Percentiles rank a stretch among this genome's conserved stretches.
Evolutionary conservation across 2,888 invertebrate species (phyloP).

Genomic region (Ectemnius lituratus): DNA sequence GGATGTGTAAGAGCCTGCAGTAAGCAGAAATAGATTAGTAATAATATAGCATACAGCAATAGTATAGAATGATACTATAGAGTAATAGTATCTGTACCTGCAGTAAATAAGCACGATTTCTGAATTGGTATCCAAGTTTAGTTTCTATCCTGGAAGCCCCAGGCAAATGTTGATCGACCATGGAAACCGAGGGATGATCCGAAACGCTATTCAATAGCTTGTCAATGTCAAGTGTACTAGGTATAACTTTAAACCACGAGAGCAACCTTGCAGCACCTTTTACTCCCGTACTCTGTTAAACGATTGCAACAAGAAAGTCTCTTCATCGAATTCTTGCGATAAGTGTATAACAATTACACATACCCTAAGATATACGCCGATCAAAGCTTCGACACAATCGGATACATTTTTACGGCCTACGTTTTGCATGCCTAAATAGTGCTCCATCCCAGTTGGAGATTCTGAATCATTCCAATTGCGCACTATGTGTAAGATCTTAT

Average conservation of each 20-base stretch:
- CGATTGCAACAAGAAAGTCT: background rate
- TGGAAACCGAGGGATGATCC: conserved; percentile 38
- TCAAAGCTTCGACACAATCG: conserved; percentile 91
- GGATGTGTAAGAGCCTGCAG: conserved; percentile 93
- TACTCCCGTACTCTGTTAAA: conserved; percentile 79
- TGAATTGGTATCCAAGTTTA: conserved; percentile 87
- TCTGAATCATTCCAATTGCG: conserved; percentile 70
- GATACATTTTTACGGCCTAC: conserved; percentile 85
- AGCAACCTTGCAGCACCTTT: conserved; percentile 80
- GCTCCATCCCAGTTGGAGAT: conserved; percentile 77
- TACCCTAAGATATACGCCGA: conserved; percentile 86
- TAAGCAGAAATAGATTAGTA: background rate
- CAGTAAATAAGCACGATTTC: conserved; percentile 88
- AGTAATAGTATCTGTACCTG: conserved; percentile 79
- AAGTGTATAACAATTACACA: background rate
- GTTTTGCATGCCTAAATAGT: conserved; percentile 78
- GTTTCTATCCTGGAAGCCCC: conserved; percentile 80
- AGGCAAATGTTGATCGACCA: conserved; percentile 70
- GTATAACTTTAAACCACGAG: conserved; percentile 83
- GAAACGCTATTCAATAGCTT: conserved; percentile 66
- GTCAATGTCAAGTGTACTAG: conserved; percentile 75
- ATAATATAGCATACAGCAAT: background rate
- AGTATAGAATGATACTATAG: background rate
- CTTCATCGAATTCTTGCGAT: background rate
- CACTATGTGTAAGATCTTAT: conserved; percentile 68